A percentile compares a stretch with the other conserved stretches of the same genome.
Conservation (phyloP, 2,888 invertebrate species). For the Trachelus troglodyta region DNA sequence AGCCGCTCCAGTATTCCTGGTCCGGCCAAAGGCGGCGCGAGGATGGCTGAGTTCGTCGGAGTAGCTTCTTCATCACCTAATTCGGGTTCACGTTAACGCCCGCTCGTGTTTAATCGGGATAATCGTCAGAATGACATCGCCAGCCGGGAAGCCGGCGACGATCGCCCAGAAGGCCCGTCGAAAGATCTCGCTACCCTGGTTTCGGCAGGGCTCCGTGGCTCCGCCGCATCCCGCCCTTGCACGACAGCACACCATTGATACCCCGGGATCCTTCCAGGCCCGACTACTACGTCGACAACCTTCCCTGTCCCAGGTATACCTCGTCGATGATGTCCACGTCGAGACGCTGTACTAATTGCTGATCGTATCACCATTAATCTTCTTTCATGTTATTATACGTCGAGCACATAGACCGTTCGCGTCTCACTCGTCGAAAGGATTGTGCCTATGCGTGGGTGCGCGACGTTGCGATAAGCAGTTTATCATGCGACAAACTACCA, state of each 20-base stretch:
- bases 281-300: slow-evolving; percentile 77
- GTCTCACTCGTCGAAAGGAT: background rate
- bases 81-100: slow-evolving; percentile 30
- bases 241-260: slow-evolving; percentile 91
- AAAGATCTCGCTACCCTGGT: slow-evolving; percentile 92
- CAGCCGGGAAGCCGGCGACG: slow-evolving; percentile 59
- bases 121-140: slow-evolving; percentile 56
- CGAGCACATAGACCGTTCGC: background rate
- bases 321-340: background rate
- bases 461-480: background rate
- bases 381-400: background rate
- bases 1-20: slow-evolving; percentile 57
- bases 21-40: slow-evolving; percentile 58
- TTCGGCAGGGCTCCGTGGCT: slow-evolving; percentile 83
- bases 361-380: background rate
- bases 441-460: background rate
- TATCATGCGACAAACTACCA: background rate
- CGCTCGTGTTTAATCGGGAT: slow-evolving; percentile 38
- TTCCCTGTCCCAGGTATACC: slow-evolving; percentile 71
- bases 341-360: background rate
- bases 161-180: slow-evolving; percentile 77
- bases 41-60: slow-evolving; percentile 51
- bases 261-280: slow-evolving; percentile 87
- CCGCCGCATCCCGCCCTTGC: slow-evolving; percentile 80
- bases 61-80: slow-evolving; percentile 55